Base-by-base conservation (phyloP, 1,140 invertebrate species). In the Zaprionus tsacasi region DNA sequence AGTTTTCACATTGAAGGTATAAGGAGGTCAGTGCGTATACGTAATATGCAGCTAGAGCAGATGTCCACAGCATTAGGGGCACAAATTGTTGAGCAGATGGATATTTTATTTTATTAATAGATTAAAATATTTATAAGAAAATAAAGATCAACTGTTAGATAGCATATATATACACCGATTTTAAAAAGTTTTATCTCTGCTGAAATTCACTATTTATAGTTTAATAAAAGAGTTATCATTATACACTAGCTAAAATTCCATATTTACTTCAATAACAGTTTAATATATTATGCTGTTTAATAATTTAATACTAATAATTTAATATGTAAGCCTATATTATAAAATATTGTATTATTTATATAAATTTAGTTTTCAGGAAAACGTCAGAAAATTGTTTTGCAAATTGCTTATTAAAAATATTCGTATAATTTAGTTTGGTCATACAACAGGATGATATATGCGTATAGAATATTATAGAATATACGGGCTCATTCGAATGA, bases 1-100 rank as follows among this genome's bases (percentile, higher is more conserved):
- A 58, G 36, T n/a, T 58, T 56, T 36, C n/a, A 45, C 40, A 45
- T 10, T 45, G 40, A 15, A 45, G n/a, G 40, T 45, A 45, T 3
- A 45, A 45, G n/a, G n/a, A 45, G 40, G 40, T 15, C 40, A 15
- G n/a, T 8, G 7, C 1, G 40, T 43, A 43, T 15, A 43, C 1
- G 13, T 13, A n/a, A 40, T 6, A 15, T 43, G 40, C 40, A 15
- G 1, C 2, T 15, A 15, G 6, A 43, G 40, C 6, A 8, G 40
- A n/a, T n/a, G 1, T 1, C 7, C 6, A 7, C 38, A 45, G 40
- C 3, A 45, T 45, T n/a, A 8, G n/a, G n/a, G 38, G n/a, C 6
- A 45, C 40, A 17, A 0, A 45, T 21, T 21, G 21, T 21, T 21
- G 21, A 21, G 21, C 21, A 21, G 21, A 15, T 7, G 2, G 7